phyloP scores from a whole-genome alignment of 2,797 vertebrate species.

The Tamandua tetradactyla region DNA sequence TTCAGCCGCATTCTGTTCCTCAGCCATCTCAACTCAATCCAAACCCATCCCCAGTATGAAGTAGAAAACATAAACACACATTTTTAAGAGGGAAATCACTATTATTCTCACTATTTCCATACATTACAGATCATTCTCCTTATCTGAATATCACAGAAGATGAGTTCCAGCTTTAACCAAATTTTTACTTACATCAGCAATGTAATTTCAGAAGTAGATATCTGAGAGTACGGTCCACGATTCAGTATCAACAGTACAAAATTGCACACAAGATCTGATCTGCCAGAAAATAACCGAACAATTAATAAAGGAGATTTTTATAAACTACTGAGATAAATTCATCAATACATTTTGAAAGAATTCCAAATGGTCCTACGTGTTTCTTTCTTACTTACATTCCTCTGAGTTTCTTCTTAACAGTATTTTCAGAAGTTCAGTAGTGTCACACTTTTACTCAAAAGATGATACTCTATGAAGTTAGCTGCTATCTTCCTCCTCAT shows the following conservation, averaged over 20 bases:
- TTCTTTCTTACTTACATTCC: neutral
- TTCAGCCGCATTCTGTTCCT: neutral
- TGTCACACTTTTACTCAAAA: neutral
- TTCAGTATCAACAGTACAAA: neutral
- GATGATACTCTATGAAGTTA: neutral
- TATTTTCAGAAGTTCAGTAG: neutral
- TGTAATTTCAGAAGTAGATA: neutral
- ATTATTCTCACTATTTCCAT: neutral
- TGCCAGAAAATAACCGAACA: neutral
- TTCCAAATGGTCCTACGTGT: neutral
- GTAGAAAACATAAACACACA: neutral
- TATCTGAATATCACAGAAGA: neutral
- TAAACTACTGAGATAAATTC: neutral
- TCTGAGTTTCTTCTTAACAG: neutral
- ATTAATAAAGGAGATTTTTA: constrained; percentile 8
- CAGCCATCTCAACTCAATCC: neutral
- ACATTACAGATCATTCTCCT: neutral
- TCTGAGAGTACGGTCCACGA: neutral
- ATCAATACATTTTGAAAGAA: constrained; percentile 14
- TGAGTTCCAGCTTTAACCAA: neutral
- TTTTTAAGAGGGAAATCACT: neutral
- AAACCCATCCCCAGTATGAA: neutral
- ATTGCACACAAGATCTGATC: neutral
- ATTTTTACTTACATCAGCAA: neutral
- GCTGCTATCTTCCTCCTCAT: neutral